These are phyloP conservation scores for Tolypeutes matacus DNA, from an alignment of 2,797 vertebrate species.

Conservation along the genomic window DNA sequence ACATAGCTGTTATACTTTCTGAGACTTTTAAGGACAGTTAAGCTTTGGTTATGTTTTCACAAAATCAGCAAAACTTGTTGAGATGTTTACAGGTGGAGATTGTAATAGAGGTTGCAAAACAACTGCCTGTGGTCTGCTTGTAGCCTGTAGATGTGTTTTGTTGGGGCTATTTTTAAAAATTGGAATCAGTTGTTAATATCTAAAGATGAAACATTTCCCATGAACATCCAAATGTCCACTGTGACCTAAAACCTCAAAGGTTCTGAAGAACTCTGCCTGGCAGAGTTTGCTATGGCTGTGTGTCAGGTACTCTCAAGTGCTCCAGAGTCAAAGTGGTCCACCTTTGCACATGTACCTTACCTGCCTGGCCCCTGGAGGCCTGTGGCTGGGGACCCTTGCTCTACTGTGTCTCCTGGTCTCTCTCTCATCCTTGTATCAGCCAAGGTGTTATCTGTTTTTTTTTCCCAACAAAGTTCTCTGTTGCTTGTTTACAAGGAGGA, in stretches of 20 bases:
- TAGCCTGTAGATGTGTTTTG: not conserved
- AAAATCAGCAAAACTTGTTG: not conserved
- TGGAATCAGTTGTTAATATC: conserved; percentile 1
- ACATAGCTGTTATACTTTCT: not conserved
- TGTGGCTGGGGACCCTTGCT: not conserved
- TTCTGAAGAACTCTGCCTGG: not conserved
- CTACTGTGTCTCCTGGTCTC: not conserved
- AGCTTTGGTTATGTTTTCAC: not conserved
- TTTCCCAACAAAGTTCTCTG: not conserved
- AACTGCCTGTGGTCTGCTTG: not conserved
- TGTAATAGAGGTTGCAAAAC: not conserved
- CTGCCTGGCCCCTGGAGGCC: not conserved
- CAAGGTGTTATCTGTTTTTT: not conserved
- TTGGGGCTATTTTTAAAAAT: not conserved
- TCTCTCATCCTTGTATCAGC: not conserved
- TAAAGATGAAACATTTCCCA: not conserved
- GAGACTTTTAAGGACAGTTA: conserved; percentile 42
- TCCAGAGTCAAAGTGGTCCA: not conserved
- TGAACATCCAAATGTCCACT: not conserved
- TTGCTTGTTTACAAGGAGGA: conserved; percentile 17
- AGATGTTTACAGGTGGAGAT: not conserved
- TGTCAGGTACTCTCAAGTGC: not conserved
- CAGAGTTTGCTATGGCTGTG: not conserved
- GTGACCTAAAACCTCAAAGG: not conserved
- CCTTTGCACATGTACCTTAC: not conserved